These are phyloP conservation scores for Salvelinus fontinalis DNA, from an alignment of 2,113 vertebrate species.

Conservation along the genomic window DNA sequence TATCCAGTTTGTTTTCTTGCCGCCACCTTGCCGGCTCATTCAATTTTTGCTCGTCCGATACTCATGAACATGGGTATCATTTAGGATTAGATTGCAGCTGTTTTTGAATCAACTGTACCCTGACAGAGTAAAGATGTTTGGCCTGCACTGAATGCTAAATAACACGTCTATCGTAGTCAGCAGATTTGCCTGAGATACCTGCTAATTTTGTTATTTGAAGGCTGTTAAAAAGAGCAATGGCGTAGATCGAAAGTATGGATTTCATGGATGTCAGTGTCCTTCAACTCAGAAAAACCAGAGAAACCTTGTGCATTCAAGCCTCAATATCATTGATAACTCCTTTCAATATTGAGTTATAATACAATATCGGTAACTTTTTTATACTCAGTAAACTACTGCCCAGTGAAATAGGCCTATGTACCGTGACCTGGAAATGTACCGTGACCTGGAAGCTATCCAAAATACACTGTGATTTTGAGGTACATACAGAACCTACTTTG, in stretches of 20 bases:
- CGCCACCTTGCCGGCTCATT: constrained; percentile 54
- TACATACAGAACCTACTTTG: neutral
- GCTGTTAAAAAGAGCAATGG: constrained; percentile 18
- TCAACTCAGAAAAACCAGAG: constrained; percentile 16
- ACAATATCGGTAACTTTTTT: too few species aligned
- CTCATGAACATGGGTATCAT: constrained; percentile 56
- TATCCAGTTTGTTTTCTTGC: constrained; percentile 67
- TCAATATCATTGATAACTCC: too few species aligned
- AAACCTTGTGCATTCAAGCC: neutral
- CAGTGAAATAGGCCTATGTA: neutral
- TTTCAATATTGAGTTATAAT: too few species aligned
- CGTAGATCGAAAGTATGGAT: constrained; percentile 2
- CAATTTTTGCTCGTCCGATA: constrained; percentile 57
- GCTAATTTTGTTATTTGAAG: constrained; percentile 23
- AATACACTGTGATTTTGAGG: neutral
- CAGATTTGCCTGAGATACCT: constrained; percentile 25
- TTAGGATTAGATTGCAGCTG: constrained; percentile 63
- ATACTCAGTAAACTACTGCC: neutral
- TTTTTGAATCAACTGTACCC: constrained; percentile 46
- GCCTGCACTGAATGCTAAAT: neutral
- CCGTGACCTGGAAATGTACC: neutral
- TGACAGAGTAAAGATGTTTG: constrained; percentile 14
- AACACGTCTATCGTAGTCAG: constrained; percentile 18
- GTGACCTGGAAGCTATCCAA: neutral
- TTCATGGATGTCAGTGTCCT: constrained; percentile 8